phyloP scores from a whole-genome alignment of 2,797 vertebrate genomes.

The Pangasius krempfi region DNA sequence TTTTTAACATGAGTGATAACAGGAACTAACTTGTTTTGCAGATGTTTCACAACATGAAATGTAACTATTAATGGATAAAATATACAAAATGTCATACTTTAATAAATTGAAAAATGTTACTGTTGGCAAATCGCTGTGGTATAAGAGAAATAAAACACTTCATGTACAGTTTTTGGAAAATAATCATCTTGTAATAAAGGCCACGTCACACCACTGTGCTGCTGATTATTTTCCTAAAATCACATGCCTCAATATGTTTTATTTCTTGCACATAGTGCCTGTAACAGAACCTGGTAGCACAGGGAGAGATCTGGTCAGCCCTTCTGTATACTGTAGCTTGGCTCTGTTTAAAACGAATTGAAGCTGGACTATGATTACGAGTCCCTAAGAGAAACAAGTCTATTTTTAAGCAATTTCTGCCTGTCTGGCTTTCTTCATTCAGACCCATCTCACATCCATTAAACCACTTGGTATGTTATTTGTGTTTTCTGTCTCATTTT shows the following conservation, averaged over 20 bases:
- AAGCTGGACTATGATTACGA: background rate
- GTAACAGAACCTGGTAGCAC: background rate
- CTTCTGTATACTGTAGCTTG: background rate
- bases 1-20: background rate
- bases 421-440: conserved; percentile 15
- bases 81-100: background rate
- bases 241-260: fast-evolving
- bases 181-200: background rate
- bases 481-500: conserved; percentile 25
- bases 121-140: no score
- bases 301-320: background rate
- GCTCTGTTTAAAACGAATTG: background rate
- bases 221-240: background rate
- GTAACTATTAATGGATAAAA: background rate
- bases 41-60: background rate
- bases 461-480: conserved; percentile 25
- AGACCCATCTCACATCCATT: conserved; percentile 6
- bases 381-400: background rate
- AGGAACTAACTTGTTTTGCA: background rate
- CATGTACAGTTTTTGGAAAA: background rate
- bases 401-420: conserved; percentile 12
- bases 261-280: background rate
- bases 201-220: background rate
- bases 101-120: background rate
- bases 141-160: background rate